phyloP scores from a whole-genome alignment of 2,888 invertebrate species.

The Nycteola revayana region DNA sequence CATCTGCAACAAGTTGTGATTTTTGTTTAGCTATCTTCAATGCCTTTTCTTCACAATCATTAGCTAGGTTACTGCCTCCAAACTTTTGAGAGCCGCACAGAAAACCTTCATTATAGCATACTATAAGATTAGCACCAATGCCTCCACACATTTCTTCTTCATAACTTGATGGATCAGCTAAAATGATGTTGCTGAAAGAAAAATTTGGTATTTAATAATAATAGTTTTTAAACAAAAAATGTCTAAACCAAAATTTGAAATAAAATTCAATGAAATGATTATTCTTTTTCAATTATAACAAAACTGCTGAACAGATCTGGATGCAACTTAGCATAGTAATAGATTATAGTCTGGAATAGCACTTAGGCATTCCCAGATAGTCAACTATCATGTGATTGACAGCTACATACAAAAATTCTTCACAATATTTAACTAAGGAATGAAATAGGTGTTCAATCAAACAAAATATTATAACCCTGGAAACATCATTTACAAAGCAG shows the following conservation, averaged over 20 bases:
- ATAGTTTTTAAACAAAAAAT: not conserved
- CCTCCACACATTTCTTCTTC: slow-evolving; percentile 89
- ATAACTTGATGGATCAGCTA: slow-evolving; percentile 91
- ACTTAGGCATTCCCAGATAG: too few relatives aligned
- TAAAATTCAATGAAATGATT: too few relatives aligned
- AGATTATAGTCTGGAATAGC: too few relatives aligned
- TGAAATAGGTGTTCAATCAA: too few relatives aligned
- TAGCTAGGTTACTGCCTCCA: slow-evolving; percentile 85
- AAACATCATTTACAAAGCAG: too few relatives aligned
- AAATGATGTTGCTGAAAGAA: slow-evolving; percentile 83
- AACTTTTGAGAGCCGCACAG: slow-evolving; percentile 88
- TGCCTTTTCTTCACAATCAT: slow-evolving; percentile 81
- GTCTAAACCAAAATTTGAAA: not conserved
- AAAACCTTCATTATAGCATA: slow-evolving; percentile 84
- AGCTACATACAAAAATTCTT: too few relatives aligned
- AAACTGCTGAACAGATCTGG: too few relatives aligned
- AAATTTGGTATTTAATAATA: slow-evolving; percentile 20
- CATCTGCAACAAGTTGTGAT: slow-evolving; percentile 73
- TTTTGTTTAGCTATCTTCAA: slow-evolving; percentile 83
- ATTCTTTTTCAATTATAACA: too few relatives aligned
- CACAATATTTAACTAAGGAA: too few relatives aligned
- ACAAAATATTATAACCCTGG: too few relatives aligned
- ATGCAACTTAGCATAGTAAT: too few relatives aligned
- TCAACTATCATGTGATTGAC: too few relatives aligned
- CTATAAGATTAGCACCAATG: slow-evolving; percentile 81